Base-by-base conservation (phyloP, 2,797 vertebrate species). In the Betta splendens region DNA sequence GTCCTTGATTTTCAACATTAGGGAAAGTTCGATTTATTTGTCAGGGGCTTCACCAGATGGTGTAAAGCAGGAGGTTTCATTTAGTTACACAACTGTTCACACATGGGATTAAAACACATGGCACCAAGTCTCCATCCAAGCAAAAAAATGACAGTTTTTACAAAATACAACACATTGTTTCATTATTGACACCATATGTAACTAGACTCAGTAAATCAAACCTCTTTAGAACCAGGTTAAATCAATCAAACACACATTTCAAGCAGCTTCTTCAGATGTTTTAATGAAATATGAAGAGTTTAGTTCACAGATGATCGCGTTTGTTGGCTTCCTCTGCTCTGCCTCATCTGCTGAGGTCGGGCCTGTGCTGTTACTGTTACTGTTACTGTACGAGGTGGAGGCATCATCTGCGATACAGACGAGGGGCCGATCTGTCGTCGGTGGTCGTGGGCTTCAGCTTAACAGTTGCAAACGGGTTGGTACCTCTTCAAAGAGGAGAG, bases 401-500 rank as follows among this genome's bases (percentile, higher is more conserved):
- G 33, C 17, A 39, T 81, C 80, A 73, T 74, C 69, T 9, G 12
- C 82, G 80, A 17, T 54, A 3, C 0, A 90, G 7, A 1, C 26
- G 56, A 0, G 96, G 96, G 0, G 92, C 93, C 0, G 96, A 98
- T 81, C 93, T 93, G 89, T 98, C 96, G 0, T 98, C 90, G 87
- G 96, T 98, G 65, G 85, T 56, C 0, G 96, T 97, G 48, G 97
- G 96, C 33, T 92, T 94, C 81, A 98, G 93, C 80, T 98, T 98
- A 28, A 98, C 94, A 0, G 96, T 99, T 9, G 95, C 96, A 69
- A 98, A 98, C 3, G 96, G 97, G 75, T 99, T 97, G 26, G 94
- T 96, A 10, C 96, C 96, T 87, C 97, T 99, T 85, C 2, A 65
- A 53, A 55, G 43, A 28, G 25, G n/a, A 21, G 35, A 29, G 13